These are phyloP conservation scores for Didymodactylos carnosus DNA, from an alignment of 2,888 invertebrate genomes.

Conservation along the genomic window DNA sequence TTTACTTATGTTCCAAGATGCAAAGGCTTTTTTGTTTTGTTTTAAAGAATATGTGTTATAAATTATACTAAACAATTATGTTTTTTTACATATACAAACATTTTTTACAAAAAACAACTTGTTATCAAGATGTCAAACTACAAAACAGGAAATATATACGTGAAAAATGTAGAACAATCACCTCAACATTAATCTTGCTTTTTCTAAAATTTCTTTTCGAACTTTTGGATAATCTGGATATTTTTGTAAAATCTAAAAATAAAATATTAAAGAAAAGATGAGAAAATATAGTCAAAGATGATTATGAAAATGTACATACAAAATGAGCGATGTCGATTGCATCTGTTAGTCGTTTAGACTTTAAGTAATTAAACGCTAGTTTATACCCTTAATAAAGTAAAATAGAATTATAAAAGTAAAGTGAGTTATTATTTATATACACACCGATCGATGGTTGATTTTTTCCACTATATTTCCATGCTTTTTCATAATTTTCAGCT, in stretches of 20 bases:
- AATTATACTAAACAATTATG: too few species aligned
- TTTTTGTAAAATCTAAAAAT: constrained; percentile 6
- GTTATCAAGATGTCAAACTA: too few species aligned
- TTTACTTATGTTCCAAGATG: too few species aligned
- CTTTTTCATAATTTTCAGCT: constrained; percentile 56
- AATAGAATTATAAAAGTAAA: neutral
- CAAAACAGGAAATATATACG: too few species aligned
- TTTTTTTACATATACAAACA: too few species aligned
- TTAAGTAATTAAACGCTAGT: constrained; percentile 70
- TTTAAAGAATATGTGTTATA: too few species aligned
- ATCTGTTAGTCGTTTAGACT: constrained; percentile 65
- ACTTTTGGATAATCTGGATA: constrained; percentile 13
- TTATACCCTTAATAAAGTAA: constrained; percentile 49
- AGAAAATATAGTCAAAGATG: too few species aligned
- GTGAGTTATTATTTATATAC: neutral
- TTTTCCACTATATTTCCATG: constrained; percentile 64
- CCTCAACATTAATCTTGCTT: constrained; percentile 5
- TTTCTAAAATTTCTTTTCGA: constrained; percentile 12
- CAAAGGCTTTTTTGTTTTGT: too few species aligned
- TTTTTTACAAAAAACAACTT: too few species aligned
- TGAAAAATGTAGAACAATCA: too few species aligned
- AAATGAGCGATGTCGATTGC: constrained; percentile 70
- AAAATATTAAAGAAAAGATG: neutral
- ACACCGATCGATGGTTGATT: constrained; percentile 57
- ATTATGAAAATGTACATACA: too few species aligned